These are phyloP conservation scores for Oriolus oriolus DNA, from an alignment of 2,113 vertebrate genomes.

Conservation along the genomic window DNA sequence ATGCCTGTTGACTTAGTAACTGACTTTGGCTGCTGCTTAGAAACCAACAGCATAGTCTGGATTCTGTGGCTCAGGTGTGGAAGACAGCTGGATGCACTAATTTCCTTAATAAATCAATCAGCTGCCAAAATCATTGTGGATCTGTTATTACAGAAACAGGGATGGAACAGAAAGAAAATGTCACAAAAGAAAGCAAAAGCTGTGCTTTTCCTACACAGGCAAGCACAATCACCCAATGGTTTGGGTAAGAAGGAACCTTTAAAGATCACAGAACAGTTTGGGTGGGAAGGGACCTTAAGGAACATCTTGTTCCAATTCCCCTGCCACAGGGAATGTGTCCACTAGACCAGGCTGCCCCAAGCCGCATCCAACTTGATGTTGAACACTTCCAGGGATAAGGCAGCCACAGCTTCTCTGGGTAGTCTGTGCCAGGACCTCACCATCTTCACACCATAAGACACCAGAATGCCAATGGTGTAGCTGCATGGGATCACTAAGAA, in stretches of 20 bases:
- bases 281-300: background rate
- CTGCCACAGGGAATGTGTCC: background rate
- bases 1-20: background rate
- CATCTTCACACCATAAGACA: rapidly evolving
- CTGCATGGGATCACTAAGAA: background rate
- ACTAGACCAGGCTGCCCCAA: background rate
- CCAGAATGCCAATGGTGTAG: background rate
- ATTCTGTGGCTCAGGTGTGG: background rate
- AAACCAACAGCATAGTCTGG: background rate
- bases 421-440: background rate
- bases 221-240: background rate
- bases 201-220: background rate
- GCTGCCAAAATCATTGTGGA: background rate
- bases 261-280: background rate
- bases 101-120: background rate
- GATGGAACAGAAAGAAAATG: background rate
- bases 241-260: background rate
- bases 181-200: background rate
- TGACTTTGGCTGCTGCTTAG: background rate
- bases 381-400: background rate
- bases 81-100: background rate
- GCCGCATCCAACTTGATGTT: background rate
- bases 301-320: background rate
- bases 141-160: background rate
- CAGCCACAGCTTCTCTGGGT: background rate